Evolutionary conservation across 2,113 vertebrate genomes (phyloP).

Genomic region (Trematocara macrostoma): DNA sequence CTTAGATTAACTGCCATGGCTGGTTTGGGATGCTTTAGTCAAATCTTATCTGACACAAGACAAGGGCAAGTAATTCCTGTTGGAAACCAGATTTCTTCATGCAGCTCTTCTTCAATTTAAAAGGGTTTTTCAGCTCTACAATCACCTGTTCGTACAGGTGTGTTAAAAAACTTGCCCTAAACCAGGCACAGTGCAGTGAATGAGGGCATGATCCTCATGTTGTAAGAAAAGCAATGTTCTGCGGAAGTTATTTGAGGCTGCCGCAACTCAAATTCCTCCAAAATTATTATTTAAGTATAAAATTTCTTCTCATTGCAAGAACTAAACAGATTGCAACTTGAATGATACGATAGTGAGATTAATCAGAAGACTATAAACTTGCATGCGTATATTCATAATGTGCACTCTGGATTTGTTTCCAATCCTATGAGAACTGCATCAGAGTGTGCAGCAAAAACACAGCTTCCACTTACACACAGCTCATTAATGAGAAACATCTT

Average conservation of each 20-base stretch:
- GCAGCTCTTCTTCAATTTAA: not conserved
- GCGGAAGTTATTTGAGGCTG: not conserved
- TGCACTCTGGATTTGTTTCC: not conserved
- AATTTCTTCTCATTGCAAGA: not conserved
- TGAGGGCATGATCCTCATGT: not conserved
- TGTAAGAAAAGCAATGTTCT: not conserved
- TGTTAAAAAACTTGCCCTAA: not conserved
- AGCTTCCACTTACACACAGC: not conserved
- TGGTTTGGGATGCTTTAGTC: not conserved
- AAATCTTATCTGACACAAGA: not conserved
- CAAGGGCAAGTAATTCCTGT: not conserved
- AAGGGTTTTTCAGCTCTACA: not conserved
- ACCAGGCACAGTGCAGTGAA: not conserved
- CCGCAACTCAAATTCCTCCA: not conserved
- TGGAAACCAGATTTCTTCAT: not conserved
- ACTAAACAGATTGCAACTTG: not conserved
- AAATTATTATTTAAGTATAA: not conserved
- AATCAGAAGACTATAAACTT: not conserved
- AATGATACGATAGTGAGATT: not conserved
- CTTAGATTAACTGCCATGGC: not conserved
- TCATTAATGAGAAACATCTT: not conserved
- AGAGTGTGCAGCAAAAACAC: not conserved
- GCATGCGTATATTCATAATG: fast-evolving
- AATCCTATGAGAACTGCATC: not conserved
- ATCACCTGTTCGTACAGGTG: not conserved